A percentile compares a stretch with the other conserved stretches of the same genome.
Evolutionary conservation across 2,888 invertebrate genomes (phyloP).

Genomic region (Limnephilus lunatus): DNA sequence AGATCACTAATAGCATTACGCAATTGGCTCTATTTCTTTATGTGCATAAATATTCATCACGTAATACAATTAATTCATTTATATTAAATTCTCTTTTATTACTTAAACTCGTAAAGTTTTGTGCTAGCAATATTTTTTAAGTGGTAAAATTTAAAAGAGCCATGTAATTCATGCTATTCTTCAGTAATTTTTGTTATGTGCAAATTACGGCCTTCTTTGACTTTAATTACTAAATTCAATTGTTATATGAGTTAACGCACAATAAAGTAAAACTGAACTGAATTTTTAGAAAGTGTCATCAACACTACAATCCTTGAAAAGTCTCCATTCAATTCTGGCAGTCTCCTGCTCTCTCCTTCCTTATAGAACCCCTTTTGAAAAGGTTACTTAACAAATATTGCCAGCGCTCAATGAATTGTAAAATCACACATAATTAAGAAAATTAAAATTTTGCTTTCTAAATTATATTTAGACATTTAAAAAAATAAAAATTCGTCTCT

Average conservation of each 20-base stretch:
- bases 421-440: neutral
- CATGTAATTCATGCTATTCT: neutral
- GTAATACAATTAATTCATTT: neutral
- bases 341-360: neutral
- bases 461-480: neutral
- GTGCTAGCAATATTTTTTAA: neutral
- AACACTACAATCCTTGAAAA: neutral
- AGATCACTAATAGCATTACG: neutral
- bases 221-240: neutral
- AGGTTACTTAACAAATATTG: neutral
- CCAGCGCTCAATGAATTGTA: neutral
- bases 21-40: conserved; percentile 39
- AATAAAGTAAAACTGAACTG: neutral
- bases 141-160: neutral
- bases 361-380: neutral
- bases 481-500: neutral
- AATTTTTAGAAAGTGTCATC: neutral
- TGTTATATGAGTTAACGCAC: neutral
- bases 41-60: conserved; percentile 35
- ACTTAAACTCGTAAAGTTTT: neutral
- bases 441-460: neutral
- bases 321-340: neutral
- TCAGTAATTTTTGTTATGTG: neutral
- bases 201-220: neutral
- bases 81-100: neutral